Base-by-base conservation (phyloP, 2,888 invertebrate species). In the Barypeithes pellucidus region DNA sequence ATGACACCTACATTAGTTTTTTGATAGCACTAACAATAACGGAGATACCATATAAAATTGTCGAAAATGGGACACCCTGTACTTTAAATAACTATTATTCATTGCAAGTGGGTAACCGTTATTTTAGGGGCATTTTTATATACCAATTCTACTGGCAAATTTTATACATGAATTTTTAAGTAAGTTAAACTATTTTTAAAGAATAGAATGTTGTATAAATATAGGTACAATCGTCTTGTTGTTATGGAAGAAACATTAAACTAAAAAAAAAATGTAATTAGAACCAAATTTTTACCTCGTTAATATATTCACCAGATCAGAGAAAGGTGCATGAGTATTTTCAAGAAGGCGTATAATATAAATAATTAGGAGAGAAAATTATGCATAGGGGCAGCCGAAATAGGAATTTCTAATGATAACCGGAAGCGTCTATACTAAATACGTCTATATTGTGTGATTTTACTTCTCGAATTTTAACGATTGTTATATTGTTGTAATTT, bases 351-450 rank as follows among this genome's bases (percentile, higher is more conserved):
- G 33, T 14, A 9, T 0, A 54, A 33, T 14, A 9, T 0, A 54
- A 33, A 54, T 54, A 11, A 33, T 29, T 54, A 22, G 33, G 16
- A 33, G 9, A 33, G 16, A 54, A 52, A 29, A 54, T 54, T n/a
- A 54, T 16, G 14, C 33, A 54, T 54, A 14, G 29, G 16, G 54
- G 16, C 54, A 16, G 12, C 3, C 1, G 11, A 54, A 14, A 20
- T 24, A 12, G 8, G 16, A 16, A 24, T 54, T 54, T 54, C 54
- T 54, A 54, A 33, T n/a, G 33, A 54, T 33, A 33, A 8, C 33
- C 33, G 54, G 16, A 54, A 29, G n/a, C 43, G 9, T 3, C 39
- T 39, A 43, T 3, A 14, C 12, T 14, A 41, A 9, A 14, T 16
- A 43, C 0, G 12, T n/a, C 39, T 43, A 39, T 12, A 39, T 43